phyloP scores from a whole-genome alignment of 2,888 invertebrate species.

The Hemithea aestivaria region DNA sequence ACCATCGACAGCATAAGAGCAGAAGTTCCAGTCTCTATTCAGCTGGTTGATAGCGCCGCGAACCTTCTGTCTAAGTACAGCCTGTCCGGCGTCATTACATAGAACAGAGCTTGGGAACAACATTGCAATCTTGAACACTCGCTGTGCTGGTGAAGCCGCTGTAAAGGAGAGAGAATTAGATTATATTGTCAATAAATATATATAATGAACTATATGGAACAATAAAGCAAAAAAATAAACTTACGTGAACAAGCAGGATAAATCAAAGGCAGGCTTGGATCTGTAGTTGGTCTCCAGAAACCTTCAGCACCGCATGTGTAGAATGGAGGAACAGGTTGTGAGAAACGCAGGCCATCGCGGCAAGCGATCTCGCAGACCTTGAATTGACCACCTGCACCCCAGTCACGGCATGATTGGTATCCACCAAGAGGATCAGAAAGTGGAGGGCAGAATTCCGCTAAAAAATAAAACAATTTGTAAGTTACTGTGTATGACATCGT shows the following conservation, averaged over 20 bases:
- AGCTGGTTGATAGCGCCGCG: conserved; percentile 92
- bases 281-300: conserved; percentile 94
- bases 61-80: conserved; percentile 93
- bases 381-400: conserved; percentile 97
- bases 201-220: background rate
- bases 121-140: conserved; percentile 95
- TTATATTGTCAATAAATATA: too few species aligned
- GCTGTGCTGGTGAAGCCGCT: conserved; percentile 94
- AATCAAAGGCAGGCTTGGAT: conserved; percentile 88
- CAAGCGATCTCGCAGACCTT: conserved; percentile 96
- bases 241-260: conserved; percentile 95
- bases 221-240: conserved; percentile 29
- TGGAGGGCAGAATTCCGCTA: conserved; percentile 95
- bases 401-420: conserved; percentile 93
- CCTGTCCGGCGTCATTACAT: conserved; percentile 97
- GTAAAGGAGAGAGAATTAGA: conserved; percentile 29
- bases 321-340: conserved; percentile 95
- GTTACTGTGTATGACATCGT: too few species aligned
- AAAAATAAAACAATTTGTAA: conserved; percentile 28
- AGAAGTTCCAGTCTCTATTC: conserved; percentile 98
- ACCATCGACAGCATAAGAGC: conserved; percentile 93
- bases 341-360: conserved; percentile 92
- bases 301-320: conserved; percentile 99
- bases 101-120: conserved; percentile 97
- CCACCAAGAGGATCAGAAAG: conserved; percentile 95